phyloP scores from a whole-genome alignment of 2,797 vertebrate genomes.

The Cyclopterus lumpus region DNA sequence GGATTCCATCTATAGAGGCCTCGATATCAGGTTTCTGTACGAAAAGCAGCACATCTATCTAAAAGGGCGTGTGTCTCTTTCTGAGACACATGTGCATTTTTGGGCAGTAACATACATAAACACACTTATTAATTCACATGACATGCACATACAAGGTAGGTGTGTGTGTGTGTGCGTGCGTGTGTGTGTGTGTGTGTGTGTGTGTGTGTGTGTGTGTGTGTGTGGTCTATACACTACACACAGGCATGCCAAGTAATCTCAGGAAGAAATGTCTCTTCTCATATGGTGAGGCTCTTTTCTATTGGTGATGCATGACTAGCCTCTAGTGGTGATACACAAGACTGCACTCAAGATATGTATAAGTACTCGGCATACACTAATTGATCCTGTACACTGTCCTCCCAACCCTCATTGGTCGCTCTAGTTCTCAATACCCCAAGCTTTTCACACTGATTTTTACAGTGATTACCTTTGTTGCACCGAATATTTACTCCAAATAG shows the following conservation, averaged over 20 bases:
- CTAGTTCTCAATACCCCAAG: neutral
- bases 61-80: slow-evolving; percentile 21
- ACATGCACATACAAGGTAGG: neutral
- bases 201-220: neutral
- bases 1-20: slow-evolving; percentile 62
- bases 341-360: slow-evolving; percentile 3
- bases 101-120: slow-evolving; percentile 15
- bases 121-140: slow-evolving; percentile 16
- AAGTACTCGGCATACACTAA: neutral
- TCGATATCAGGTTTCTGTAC: slow-evolving; percentile 63
- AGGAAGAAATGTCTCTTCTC: slow-evolving; percentile 5
- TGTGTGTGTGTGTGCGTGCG: neutral
- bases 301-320: slow-evolving; percentile 44
- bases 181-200: neutral
- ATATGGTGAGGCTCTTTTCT: neutral
- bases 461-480: neutral
- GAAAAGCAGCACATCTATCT: slow-evolving; percentile 63
- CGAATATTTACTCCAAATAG: neutral
- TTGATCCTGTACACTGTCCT: neutral
- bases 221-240: neutral
- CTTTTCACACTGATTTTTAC: neutral
- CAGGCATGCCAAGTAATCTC: neutral
- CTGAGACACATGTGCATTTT: slow-evolving; percentile 11
- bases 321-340: slow-evolving; percentile 53
- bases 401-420: neutral